phyloP scores from a whole-genome alignment of 53 echinoderm and acorn worm genomes.

The Zoroaster sp. region DNA sequence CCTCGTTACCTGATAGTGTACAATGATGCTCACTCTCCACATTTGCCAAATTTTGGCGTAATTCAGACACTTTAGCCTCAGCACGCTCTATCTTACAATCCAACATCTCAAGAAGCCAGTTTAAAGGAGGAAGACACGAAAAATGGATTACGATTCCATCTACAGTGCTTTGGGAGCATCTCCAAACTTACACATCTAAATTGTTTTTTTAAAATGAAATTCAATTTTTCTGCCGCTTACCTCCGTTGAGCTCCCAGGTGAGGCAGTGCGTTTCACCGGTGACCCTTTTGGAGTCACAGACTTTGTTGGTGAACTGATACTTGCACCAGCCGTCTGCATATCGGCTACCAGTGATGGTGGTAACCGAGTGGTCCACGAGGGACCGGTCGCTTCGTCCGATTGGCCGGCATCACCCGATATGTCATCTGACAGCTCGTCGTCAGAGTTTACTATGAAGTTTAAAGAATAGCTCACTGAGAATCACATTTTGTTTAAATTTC shows the following conservation, averaged over 20 bases:
- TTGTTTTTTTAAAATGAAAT: too few relatives aligned
- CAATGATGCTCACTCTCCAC: too few relatives aligned
- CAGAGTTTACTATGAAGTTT: neutral
- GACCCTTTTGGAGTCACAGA: slow-evolving; percentile 45
- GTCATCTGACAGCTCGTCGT: slow-evolving; percentile 39
- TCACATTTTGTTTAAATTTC: neutral
- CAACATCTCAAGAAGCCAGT: too few relatives aligned
- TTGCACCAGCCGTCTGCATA: slow-evolving; percentile 24
- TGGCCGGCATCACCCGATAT: slow-evolving; percentile 47
- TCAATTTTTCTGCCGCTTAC: too few relatives aligned
- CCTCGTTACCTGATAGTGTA: too few relatives aligned
- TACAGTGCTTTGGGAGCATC: too few relatives aligned
- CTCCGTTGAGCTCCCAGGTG: slow-evolving; percentile 65
- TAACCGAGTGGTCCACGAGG: slow-evolving; percentile 62
- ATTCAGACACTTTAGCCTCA: too few relatives aligned
- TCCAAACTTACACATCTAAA: too few relatives aligned
- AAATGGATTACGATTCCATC: too few relatives aligned
- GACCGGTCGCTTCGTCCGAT: slow-evolving; percentile 21
- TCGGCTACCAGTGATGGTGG: slow-evolving; percentile 69
- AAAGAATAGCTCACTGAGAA: neutral
- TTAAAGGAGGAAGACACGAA: too few relatives aligned
- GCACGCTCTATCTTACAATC: too few relatives aligned
- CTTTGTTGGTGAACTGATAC: slow-evolving; percentile 48
- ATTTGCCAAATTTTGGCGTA: too few relatives aligned
- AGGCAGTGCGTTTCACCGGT: slow-evolving; percentile 47